Evolutionary conservation across 1,140 invertebrate genomes (phyloP).

Genomic region (Zaprionus tsacasi): DNA sequence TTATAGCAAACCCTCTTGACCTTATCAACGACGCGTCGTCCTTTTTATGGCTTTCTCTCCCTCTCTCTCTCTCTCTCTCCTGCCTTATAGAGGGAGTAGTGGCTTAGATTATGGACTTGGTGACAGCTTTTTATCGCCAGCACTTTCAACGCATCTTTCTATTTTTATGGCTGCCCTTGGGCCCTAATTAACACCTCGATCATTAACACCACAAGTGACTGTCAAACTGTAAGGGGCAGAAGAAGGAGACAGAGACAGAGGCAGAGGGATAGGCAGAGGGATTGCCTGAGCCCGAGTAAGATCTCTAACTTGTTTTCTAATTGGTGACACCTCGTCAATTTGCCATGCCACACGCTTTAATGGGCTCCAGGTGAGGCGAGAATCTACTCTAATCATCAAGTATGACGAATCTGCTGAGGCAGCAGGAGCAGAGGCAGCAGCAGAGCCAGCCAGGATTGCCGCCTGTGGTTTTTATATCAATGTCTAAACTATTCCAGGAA

Average conservation of each 20-base stretch:
- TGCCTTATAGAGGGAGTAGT: not conserved
- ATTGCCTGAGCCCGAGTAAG: constrained; percentile 31
- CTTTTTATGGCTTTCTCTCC: constrained; percentile 54
- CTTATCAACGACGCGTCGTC: constrained; percentile 66
- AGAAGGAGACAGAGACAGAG: constrained; percentile 28
- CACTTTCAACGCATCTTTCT: constrained; percentile 68
- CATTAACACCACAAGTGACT: constrained; percentile 74
- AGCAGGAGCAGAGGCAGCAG: not conserved
- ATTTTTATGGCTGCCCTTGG: constrained; percentile 63
- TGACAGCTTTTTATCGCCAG: constrained; percentile 77
- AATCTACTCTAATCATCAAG: constrained; percentile 12
- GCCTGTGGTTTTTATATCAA: constrained; percentile 81
- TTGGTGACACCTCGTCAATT: constrained; percentile 81
- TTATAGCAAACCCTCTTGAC: constrained; percentile 73
- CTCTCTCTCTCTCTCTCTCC: too few species aligned
- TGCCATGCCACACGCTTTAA: constrained; percentile 78
- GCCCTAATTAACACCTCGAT: constrained; percentile 75
- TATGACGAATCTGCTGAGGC: not conserved
- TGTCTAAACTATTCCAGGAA: constrained; percentile 77
- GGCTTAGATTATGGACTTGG: constrained; percentile 11
- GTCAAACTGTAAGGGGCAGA: constrained; percentile 52
- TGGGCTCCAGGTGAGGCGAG: constrained; percentile 68
- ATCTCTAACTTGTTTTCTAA: constrained; percentile 73
- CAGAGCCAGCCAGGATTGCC: constrained; percentile 44
- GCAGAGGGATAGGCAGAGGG: constrained; percentile 21